phyloP scores from a whole-genome alignment of 1,140 invertebrate genomes.

The Danaus plexippus region DNA sequence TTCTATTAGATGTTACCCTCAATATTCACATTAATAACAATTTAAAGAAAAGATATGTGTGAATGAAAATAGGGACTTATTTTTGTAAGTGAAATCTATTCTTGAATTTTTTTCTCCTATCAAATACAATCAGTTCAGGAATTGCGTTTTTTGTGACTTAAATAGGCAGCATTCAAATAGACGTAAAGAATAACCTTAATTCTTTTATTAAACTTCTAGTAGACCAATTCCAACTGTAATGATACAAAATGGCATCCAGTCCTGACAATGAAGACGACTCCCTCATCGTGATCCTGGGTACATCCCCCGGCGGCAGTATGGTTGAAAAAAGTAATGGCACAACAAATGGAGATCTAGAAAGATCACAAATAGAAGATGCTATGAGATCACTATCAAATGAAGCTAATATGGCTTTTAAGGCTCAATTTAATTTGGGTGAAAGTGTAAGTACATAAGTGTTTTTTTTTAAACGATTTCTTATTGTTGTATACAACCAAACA shows the following conservation, averaged over 20 bases:
- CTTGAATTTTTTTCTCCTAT: too few species aligned
- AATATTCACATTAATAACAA: too few species aligned
- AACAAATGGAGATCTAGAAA: constrained; percentile 31
- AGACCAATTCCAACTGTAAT: constrained; percentile 8
- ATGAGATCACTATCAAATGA: constrained; percentile 48
- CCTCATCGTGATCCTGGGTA: constrained; percentile 56
- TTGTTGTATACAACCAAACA: too few species aligned
- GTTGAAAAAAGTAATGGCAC: constrained; percentile 37
- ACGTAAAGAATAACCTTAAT: too few species aligned
- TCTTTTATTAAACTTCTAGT: too few species aligned
- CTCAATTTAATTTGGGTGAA: constrained; percentile 44
- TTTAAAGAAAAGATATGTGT: too few species aligned
- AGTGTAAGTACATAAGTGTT: constrained; percentile 40
- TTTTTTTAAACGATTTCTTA: not conserved
- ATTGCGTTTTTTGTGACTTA: too few species aligned
- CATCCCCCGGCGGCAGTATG: constrained; percentile 51
- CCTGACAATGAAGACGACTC: constrained; percentile 56
- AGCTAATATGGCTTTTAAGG: constrained; percentile 47
- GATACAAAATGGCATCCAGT: constrained; percentile 37
- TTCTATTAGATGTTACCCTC: too few species aligned
- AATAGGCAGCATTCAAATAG: too few species aligned
- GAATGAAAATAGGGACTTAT: too few species aligned
- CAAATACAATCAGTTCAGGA: too few species aligned
- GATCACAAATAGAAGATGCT: constrained; percentile 46
- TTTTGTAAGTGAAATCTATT: too few species aligned